Evolutionary conservation across 2,888 invertebrate genomes (phyloP), one percentile per base, ranked within the genome.

Genomic region (Leptopilina myrica): DNA sequence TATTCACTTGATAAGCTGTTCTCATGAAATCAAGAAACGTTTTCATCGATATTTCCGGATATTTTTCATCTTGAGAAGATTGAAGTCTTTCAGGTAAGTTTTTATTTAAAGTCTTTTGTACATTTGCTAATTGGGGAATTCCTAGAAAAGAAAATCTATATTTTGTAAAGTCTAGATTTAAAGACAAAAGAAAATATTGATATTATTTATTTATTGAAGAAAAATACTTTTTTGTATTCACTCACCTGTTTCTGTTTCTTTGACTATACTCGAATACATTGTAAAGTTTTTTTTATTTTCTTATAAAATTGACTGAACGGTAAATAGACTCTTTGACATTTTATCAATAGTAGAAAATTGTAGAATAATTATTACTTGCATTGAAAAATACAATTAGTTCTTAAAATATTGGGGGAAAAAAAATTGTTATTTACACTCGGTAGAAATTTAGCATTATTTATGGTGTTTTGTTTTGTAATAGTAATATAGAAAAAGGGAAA

Each of bases 11-110:
- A 90, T 95, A 96, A 0, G 95, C 95, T 8, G 95, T 95, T 89
- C 94, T 94, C 92, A 96, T 93, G 88, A 95, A 95, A 87, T 95
- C 95, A 85, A 96, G 94, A 88, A 96, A 95, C 86, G 95, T 94
- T 89, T 94, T 94, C 8, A 95, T 94, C 0, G 95, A 94, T 75
- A 95, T 94, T 90, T 95, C 94, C 0, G 94, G 92, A 78, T 88
- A 89, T 53, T 85, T 81, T 80, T 84, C 80, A 49, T 83, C 82
- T 33, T 80, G 73, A 56, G 77, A 64, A 9, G 64, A 64, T 73
- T 77, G 79, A 4, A 80, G 59, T 53, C 69, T 78, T 77, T 80
- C 80, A 9, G 80, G 76, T 62, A 79, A 56, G 78, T 69, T 80
- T 79, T 76, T 80, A 46, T 64, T 75, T 59, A 43, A 65, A n/a